These are phyloP conservation scores for Ennomos fuscantarius DNA, from an alignment of 2,888 invertebrate species.

Conservation along the genomic window DNA sequence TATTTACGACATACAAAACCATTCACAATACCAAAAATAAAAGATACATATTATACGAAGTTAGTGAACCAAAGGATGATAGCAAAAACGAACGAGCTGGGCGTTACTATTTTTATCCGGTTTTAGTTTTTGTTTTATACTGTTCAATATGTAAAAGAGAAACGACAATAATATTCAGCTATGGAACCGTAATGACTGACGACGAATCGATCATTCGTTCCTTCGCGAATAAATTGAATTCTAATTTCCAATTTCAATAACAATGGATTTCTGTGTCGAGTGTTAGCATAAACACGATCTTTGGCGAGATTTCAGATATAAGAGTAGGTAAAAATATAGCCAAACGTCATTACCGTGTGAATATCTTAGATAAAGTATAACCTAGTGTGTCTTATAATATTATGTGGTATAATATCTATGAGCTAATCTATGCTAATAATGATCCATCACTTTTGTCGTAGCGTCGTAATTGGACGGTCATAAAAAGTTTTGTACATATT, in stretches of 20 bases:
- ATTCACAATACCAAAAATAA: not conserved
- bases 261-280: slow-evolving; percentile 60
- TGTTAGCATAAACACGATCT: slow-evolving; percentile 52
- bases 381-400: too few relatives aligned
- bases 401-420: too few relatives aligned
- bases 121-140: slow-evolving; percentile 26
- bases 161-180: slow-evolving; percentile 43
- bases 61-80: slow-evolving; percentile 11
- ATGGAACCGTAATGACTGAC: slow-evolving; percentile 52
- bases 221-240: slow-evolving; percentile 68
- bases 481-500: too few relatives aligned
- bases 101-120: slow-evolving; percentile 8
- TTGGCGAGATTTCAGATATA: slow-evolving; percentile 47
- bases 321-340: slow-evolving; percentile 33
- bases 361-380: too few relatives aligned
- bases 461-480: too few relatives aligned
- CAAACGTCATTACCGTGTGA: not conserved
- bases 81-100: slow-evolving; percentile 4
- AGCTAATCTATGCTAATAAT: too few relatives aligned
- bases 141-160: slow-evolving; percentile 43
- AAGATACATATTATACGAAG: not conserved
- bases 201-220: slow-evolving; percentile 60
- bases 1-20: too few relatives aligned
- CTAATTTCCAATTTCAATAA: slow-evolving; percentile 74
- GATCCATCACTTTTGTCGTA: too few relatives aligned